Base-by-base conservation (phyloP, 2,888 invertebrate genomes). In the Drosophila nr. perissopoda region DNA sequence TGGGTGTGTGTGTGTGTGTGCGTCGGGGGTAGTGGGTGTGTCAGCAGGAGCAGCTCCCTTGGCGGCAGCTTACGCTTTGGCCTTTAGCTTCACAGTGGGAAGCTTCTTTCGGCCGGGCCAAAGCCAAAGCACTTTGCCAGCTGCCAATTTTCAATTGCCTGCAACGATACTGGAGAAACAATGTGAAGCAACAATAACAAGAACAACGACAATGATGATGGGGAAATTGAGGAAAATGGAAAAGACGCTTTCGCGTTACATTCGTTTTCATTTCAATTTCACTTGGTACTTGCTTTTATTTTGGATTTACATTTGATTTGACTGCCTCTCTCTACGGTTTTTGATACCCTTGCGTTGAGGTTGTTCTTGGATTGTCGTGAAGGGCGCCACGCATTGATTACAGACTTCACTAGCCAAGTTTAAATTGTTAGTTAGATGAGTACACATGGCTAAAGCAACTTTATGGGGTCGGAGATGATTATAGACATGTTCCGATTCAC, bases 281-380 rank as follows among this genome's bases (percentile, higher is more conserved):
- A 77, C 78, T 82, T 76, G 83, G 72, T 68, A 71, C 88, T 84
- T 85, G 90, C 87, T 88, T 88, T 86, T 72, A 77, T 86, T 90
- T 87, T 87, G 82, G 90, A 89, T 87, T 87, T 87, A 90, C 87
- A 87, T 90, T 87, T 87, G 89, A 87, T 90, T 87, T 90, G 89
- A 80, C 89, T 85, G 88, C 58, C 63, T 53, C 40, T 42, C 46
- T 54, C 65, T 4, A 33, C 36, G 25, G 6, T 27, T 27, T 18
- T 38, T n/a, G 38, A 56, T 56, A 38, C 38, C 4, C 56, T 56
- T 29, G 16, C 8, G 0, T 16, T 34, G 25, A 0, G 6, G 2
- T 21, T 21, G n/a, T 2, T 1, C 4, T 8, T 13, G 2, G 5
- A 27, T 13, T 27, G 11, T 38, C 10, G 18, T 38, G 27, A 10